phyloP scores from a whole-genome alignment of 2,113 vertebrate species.

The Zosterops hypoxanthus region DNA sequence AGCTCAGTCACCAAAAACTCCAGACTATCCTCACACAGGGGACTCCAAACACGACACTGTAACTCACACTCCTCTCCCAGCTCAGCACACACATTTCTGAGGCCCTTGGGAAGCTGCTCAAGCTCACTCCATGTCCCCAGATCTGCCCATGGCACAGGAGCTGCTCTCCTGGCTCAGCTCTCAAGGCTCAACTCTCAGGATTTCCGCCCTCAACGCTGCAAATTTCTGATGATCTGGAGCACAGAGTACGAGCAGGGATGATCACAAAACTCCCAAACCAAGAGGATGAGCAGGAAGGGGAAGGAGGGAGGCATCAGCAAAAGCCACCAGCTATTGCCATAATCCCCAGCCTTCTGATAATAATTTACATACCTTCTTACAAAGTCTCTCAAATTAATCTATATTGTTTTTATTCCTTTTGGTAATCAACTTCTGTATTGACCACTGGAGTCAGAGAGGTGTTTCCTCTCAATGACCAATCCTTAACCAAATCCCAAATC shows the following conservation, averaged over 20 bases:
- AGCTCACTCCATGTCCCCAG: accelerated
- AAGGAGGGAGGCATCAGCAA: neutral
- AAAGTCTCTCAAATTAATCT: too few species aligned
- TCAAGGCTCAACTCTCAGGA: neutral
- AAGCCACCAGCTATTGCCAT: neutral
- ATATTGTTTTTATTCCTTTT: too few species aligned
- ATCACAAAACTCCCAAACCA: neutral
- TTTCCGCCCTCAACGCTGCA: neutral
- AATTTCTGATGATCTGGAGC: neutral
- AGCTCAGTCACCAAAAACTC: neutral
- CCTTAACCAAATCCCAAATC: too few species aligned
- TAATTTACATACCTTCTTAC: too few species aligned
- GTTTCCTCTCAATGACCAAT: too few species aligned
- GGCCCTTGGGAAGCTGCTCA: neutral
- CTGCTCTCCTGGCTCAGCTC: neutral
- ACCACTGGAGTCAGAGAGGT: too few species aligned
- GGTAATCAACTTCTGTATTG: too few species aligned
- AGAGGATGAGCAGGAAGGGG: neutral
- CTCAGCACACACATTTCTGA: accelerated
- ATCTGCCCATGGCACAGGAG: neutral
- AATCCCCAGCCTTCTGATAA: too few species aligned
- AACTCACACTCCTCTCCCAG: neutral
- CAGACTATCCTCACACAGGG: neutral
- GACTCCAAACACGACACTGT: neutral
- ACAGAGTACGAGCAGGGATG: neutral